A percentile compares a stretch with the other conserved stretches of the same genome.
phyloP scores from a whole-genome alignment of 2,888 invertebrate genomes.

The Chloromyia formosa region DNA sequence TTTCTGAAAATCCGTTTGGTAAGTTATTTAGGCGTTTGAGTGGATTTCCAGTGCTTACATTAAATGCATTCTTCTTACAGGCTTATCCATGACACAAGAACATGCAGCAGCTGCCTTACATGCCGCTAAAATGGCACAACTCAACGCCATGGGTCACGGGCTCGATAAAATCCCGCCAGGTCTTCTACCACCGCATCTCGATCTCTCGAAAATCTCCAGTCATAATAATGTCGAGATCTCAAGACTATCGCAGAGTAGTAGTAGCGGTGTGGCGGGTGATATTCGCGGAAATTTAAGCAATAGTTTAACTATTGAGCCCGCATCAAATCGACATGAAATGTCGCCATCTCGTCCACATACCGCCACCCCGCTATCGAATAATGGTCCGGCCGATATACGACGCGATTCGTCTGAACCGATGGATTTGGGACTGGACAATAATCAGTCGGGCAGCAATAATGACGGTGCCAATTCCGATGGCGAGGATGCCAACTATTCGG shows the following conservation, averaged over 20 bases:
- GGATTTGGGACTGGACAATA: constrained; percentile 61
- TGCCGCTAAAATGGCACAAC: constrained; percentile 80
- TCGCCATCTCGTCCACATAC: constrained; percentile 48
- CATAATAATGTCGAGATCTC: constrained; percentile 48
- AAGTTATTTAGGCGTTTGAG: constrained; percentile 59
- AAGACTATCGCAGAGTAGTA: background rate
- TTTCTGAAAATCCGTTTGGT: constrained; percentile 83
- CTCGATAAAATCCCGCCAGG: constrained; percentile 68
- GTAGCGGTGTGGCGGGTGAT: constrained; percentile 37
- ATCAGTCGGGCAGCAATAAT: constrained; percentile 61
- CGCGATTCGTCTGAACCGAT: constrained; percentile 62
- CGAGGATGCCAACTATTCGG: constrained; percentile 62
- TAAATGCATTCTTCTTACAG: constrained; percentile 52
- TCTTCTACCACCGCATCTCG: constrained; percentile 61
- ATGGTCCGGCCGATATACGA: constrained; percentile 55
- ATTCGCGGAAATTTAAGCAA: background rate
- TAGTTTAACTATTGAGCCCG: constrained; percentile 59
- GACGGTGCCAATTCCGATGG: constrained; percentile 60
- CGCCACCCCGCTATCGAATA: constrained; percentile 48
- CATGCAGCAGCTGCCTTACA: constrained; percentile 80
- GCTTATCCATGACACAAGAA: constrained; percentile 72
- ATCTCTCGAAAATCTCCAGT: constrained; percentile 60
- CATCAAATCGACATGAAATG: constrained; percentile 57
- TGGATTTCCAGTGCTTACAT: background rate
- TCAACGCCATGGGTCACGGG: constrained; percentile 72